Evolutionary conservation across 2,888 invertebrate species (phyloP).

Genomic region (Tetranychus piercei): DNA sequence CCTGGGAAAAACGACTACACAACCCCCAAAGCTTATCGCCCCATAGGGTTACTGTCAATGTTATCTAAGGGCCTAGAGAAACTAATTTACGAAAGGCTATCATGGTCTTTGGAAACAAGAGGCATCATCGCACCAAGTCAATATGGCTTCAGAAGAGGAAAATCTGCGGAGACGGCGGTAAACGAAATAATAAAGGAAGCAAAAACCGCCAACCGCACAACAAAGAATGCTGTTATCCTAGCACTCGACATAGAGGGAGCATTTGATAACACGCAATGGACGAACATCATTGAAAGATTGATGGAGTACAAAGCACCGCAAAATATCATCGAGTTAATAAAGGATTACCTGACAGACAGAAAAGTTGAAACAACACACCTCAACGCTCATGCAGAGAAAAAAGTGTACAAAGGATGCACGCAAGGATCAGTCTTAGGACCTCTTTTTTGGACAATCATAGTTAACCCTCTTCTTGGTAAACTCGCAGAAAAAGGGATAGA

Average conservation of each 20-base stretch:
- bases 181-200: not conserved
- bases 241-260: constrained; percentile 17
- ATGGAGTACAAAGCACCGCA: not conserved
- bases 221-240: not conserved
- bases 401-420: constrained; percentile 9
- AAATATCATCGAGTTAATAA: constrained; percentile 7
- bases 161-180: not conserved
- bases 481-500: not conserved
- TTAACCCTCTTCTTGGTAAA: not conserved
- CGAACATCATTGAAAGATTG: not conserved
- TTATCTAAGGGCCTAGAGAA: not conserved
- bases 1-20: not conserved
- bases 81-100: not conserved
- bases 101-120: not conserved
- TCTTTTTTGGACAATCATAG: constrained; percentile 15
- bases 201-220: not conserved
- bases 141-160: not conserved
- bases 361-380: not conserved
- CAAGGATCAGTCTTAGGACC: constrained; percentile 14
- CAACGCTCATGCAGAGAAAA: too few species aligned
- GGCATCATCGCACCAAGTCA: not conserved
- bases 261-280: constrained; percentile 17
- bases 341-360: constrained; percentile 7
- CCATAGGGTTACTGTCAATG: not conserved
- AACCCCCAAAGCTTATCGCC: constrained; percentile 3